These are phyloP conservation scores for Cyclophora punctaria DNA, from an alignment of 2,888 invertebrate species.

Conservation along the genomic window DNA sequence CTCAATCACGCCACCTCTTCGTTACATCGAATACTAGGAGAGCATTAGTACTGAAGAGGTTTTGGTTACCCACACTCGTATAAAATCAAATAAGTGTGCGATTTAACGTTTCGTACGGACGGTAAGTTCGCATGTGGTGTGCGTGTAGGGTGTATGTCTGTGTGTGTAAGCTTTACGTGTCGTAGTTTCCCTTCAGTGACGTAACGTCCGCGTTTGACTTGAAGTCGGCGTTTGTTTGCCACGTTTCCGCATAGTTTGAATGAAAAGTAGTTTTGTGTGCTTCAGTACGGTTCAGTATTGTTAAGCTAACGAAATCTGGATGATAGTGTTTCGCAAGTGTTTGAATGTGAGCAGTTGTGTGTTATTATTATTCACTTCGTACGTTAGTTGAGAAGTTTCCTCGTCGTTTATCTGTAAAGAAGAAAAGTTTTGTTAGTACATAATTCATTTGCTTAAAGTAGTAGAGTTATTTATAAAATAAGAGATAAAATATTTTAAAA, in stretches of 20 bases:
- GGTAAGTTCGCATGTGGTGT: slow-evolving; percentile 21
- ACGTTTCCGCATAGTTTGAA: slow-evolving; percentile 54
- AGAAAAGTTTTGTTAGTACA: slow-evolving; percentile 16
- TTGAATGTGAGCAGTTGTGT: slow-evolving; percentile 25
- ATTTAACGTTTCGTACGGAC: slow-evolving; percentile 20
- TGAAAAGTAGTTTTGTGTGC: slow-evolving; percentile 49
- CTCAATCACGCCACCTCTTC: slow-evolving; percentile 50
- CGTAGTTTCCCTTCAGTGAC: slow-evolving; percentile 41
- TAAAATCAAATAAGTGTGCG: slow-evolving; percentile 27
- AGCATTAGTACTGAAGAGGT: slow-evolving; percentile 36
- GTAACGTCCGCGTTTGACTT: slow-evolving; percentile 44
- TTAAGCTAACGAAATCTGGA: slow-evolving; percentile 45
- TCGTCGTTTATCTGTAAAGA: slow-evolving; percentile 43
- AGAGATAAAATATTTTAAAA: too few species aligned
- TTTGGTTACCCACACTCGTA: slow-evolving; percentile 31
- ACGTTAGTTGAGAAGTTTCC: slow-evolving; percentile 34
- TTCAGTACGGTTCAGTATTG: slow-evolving; percentile 39
- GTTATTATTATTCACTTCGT: slow-evolving; percentile 27
- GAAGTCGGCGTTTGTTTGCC: slow-evolving; percentile 41
- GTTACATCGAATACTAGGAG: slow-evolving; percentile 60
- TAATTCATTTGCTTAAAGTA: neutral
- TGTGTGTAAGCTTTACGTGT: slow-evolving; percentile 29
- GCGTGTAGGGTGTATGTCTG: slow-evolving; percentile 9
- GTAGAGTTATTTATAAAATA: too few species aligned
- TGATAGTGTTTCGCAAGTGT: slow-evolving; percentile 34